Evolutionary conservation across 2,888 invertebrate genomes (phyloP).

Genomic region (Drosophila subquinaria): DNA sequence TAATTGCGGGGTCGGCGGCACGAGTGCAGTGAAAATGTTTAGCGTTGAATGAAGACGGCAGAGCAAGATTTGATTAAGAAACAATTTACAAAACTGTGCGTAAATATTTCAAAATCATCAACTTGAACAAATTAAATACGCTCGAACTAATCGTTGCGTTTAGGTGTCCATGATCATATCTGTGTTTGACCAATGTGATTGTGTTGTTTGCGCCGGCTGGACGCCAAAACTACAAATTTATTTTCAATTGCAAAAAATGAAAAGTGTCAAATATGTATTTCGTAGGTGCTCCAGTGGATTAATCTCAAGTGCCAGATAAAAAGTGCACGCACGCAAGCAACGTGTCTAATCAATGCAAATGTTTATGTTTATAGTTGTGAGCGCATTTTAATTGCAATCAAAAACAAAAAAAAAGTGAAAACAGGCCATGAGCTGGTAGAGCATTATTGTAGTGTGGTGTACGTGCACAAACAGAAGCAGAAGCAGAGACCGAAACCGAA

Average conservation of each 20-base stretch:
- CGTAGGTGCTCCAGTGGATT: slow-evolving; percentile 18
- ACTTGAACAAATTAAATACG: slow-evolving; percentile 8
- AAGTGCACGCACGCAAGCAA: slow-evolving; percentile 27
- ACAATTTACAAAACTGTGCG: slow-evolving; percentile 53
- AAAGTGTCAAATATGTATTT: slow-evolving; percentile 32
- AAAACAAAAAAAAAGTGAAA: slow-evolving; percentile 50
- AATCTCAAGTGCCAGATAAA: slow-evolving; percentile 14
- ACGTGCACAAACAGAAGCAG: slow-evolving; percentile 69
- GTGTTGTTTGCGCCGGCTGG: slow-evolving; percentile 60
- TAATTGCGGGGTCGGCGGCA: slow-evolving; percentile 68
- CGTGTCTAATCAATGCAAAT: slow-evolving; percentile 39
- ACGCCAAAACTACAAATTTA: slow-evolving; percentile 58
- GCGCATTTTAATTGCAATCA: slow-evolving; percentile 40
- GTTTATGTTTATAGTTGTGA: slow-evolving; percentile 59
- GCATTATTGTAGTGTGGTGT: slow-evolving; percentile 66
- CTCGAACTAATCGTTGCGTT: slow-evolving; percentile 6
- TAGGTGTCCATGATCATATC: slow-evolving; percentile 5
- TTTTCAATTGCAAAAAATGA: slow-evolving; percentile 56
- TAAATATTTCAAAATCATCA: slow-evolving; percentile 48
- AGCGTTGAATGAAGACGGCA: slow-evolving; percentile 70
- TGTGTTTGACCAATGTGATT: slow-evolving; percentile 27
- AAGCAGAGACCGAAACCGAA: too few species aligned
- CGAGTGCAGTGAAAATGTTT: slow-evolving; percentile 74
- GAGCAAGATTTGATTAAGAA: slow-evolving; percentile 65
- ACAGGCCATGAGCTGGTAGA: slow-evolving; percentile 56